Evolutionary conservation across 1,140 invertebrate species (phyloP).

Genomic region (Ceratina australensis): DNA sequence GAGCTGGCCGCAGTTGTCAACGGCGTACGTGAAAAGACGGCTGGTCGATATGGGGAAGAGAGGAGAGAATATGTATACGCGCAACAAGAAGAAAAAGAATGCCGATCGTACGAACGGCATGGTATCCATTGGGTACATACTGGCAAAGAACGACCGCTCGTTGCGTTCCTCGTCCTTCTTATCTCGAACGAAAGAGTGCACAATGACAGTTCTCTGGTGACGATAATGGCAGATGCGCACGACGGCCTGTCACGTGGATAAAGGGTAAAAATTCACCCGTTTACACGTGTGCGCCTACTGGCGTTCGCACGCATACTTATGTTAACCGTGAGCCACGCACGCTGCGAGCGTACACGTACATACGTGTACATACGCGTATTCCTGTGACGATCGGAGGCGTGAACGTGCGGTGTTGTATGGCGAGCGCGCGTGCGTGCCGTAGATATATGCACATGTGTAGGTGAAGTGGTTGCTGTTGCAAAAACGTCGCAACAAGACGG

Average conservation of each 20-base stretch:
- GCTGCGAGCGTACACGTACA: background rate
- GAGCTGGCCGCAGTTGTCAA: constrained; percentile 46
- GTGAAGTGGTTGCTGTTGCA: constrained; percentile 57
- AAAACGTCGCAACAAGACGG: constrained; percentile 59
- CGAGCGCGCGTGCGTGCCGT: background rate
- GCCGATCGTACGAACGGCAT: constrained; percentile 8
- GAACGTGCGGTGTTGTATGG: background rate
- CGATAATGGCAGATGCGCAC: constrained; percentile 42
- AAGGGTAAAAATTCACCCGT: constrained; percentile 29
- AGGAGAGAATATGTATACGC: constrained; percentile 3
- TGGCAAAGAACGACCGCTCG: background rate
- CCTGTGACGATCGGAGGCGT: background rate
- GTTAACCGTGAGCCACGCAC: constrained; percentile 16
- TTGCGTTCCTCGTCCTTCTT: constrained; percentile 12
- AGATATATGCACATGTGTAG: constrained; percentile 11
- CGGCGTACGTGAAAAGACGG: constrained; percentile 41
- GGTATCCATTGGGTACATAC: constrained; percentile 35
- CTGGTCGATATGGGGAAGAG: constrained; percentile 43
- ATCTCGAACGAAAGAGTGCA: constrained; percentile 8
- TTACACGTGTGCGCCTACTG: constrained; percentile 34
- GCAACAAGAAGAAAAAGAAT: background rate
- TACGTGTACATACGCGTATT: too few relatives aligned
- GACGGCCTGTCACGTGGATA: constrained; percentile 45
- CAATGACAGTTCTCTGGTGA: constrained; percentile 39
- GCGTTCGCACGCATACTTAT: constrained; percentile 1